These are phyloP conservation scores for Charadrius vociferus DNA, from an alignment of 2,113 vertebrate species.

Conservation along the genomic window DNA sequence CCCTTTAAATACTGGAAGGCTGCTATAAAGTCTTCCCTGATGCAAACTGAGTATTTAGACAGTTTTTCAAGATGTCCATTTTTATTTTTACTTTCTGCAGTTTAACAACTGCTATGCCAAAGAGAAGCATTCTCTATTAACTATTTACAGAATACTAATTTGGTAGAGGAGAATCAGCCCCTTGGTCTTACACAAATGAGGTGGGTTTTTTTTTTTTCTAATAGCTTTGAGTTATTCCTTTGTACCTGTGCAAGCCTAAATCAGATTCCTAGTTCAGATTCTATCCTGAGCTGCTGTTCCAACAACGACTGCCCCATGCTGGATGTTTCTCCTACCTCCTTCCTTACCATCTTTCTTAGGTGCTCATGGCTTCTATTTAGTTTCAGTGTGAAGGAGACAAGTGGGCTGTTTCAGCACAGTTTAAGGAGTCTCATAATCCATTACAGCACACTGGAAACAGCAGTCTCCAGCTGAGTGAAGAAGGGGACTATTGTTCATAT, in stretches of 20 bases:
- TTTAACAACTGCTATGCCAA: not conserved
- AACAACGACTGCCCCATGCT: not conserved
- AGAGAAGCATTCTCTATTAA: not conserved
- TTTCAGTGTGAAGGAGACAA: not conserved
- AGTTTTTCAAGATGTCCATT: not conserved
- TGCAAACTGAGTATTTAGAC: not conserved
- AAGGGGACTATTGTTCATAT: not conserved
- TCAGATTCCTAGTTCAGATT: not conserved
- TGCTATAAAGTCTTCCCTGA: not conserved
- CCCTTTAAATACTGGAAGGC: not conserved
- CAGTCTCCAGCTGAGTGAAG: not conserved
- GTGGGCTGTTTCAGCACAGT: not conserved
- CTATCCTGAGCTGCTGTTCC: not conserved
- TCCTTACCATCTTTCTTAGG: not conserved
- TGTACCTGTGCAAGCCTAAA: not conserved
- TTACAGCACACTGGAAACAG: not conserved
- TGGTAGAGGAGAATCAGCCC: not conserved
- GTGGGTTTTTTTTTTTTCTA: not conserved
- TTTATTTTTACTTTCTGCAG: not conserved
- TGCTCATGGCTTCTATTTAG: not conserved
- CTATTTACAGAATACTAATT: not conserved
- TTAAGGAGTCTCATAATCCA: not conserved
- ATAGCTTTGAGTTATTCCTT: not conserved
- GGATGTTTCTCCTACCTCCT: not conserved
- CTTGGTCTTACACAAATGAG: not conserved